Base-by-base conservation (phyloP, 2,888 invertebrate genomes). In the Microplitis manilae region DNA sequence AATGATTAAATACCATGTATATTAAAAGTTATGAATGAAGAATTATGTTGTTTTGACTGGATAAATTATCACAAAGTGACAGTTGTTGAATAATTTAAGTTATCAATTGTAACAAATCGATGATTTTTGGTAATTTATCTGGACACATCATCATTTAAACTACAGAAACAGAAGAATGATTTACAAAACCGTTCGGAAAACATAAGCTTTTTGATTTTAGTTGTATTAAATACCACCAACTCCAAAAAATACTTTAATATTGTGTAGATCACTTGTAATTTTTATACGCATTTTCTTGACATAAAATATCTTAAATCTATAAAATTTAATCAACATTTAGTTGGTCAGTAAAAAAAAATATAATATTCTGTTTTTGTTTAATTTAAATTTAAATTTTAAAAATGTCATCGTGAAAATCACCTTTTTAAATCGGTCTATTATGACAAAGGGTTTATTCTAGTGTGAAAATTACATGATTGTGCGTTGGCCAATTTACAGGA, bases 401-500 rank as follows among this genome's bases (percentile, higher is more conserved):
- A 81, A 81, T 87, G 87, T 88, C 87, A 88, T 87, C 85, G 85
- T 83, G 86, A 86, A 85, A 86, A 85, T 86, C 86, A 83, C 81
- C 80, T 83, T 83, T 84, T 84, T 59, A 59, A 59, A 50, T 50
- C 39, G n/a, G 8, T 73, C 83, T 81, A 84, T 84, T 85, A 85
- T 83, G 81, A 86, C 87, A 87, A 87, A 87, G 85, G 85, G 85
- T 80, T 86, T 83, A 82, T 82, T 86, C 84, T 84, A 81, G 83
- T 85, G 85, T 87, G 84, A 87, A 87, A 75, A 76, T 82, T 84
- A 86, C 8, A 50, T 50, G 4, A 50, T 84, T 83, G 80, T 82
- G 84, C 80, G 83, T 85, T 86, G 85, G 60, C 83, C 85, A 84
- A 83, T 84, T 89, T 89, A 83, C 87, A 89, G 88, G 86, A 87